Evolutionary conservation across 2,113 vertebrate species (phyloP).

Genomic region (Neolamprologus devosi): DNA sequence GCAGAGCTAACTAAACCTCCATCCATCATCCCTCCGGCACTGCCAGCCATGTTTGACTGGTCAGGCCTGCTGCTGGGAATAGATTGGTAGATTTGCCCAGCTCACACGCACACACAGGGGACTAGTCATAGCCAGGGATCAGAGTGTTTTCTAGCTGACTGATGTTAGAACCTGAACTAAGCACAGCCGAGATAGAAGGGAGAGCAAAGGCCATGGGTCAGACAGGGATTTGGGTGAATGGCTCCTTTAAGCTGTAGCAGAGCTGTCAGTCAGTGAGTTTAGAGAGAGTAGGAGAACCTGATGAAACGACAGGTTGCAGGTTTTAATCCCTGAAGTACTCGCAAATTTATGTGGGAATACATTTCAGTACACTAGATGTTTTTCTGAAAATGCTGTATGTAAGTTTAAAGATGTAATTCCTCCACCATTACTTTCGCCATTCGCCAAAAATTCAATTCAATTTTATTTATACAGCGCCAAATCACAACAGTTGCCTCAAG

Average conservation of each 20-base stretch:
- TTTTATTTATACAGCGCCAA: neutral
- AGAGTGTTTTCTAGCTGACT: slow-evolving; percentile 54
- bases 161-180: slow-evolving; percentile 45
- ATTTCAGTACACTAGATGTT: neutral
- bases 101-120: slow-evolving; percentile 34
- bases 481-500: neutral
- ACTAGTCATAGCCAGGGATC: slow-evolving; percentile 27
- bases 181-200: neutral
- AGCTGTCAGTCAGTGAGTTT: slow-evolving; percentile 22
- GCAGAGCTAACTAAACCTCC: slow-evolving; percentile 43
- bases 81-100: slow-evolving; percentile 54
- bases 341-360: neutral
- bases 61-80: slow-evolving; percentile 32
- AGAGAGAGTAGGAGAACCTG: neutral
- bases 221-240: slow-evolving; percentile 46
- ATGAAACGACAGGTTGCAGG: neutral
- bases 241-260: slow-evolving; percentile 34
- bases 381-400: neutral
- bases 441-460: neutral
- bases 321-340: neutral
- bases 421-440: neutral
- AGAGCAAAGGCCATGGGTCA: slow-evolving; percentile 24
- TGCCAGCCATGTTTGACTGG: slow-evolving; percentile 48
- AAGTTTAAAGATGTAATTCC: neutral
- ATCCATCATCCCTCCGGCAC: slow-evolving; percentile 56